A percentile compares a stretch with the other conserved stretches of the same genome.
These are phyloP conservation scores for Catostylus mosaicus DNA, from an alignment of 30 jellyfish, hydroid and myxozoan species.

Conservation along the genomic window DNA sequence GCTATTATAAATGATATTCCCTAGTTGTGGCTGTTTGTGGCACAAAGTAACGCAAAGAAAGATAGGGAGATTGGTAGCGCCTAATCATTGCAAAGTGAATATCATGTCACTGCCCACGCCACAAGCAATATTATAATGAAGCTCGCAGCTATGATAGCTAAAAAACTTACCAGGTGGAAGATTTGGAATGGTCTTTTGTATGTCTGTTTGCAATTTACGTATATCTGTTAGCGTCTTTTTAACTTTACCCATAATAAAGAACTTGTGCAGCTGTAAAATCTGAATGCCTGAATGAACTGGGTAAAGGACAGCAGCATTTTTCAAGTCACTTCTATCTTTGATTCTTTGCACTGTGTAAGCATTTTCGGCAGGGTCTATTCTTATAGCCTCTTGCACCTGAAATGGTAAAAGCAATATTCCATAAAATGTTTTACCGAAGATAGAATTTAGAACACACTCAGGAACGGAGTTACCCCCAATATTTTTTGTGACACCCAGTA, in stretches of 20 bases:
- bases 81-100: too few relatives aligned
- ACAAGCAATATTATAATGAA: too few relatives aligned
- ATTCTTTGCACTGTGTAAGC: slow-evolving; percentile 36
- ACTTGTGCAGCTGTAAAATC: slow-evolving; percentile 74
- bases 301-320: slow-evolving; percentile 63
- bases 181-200: slow-evolving; percentile 66
- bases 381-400: slow-evolving; percentile 43
- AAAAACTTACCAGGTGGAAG: slow-evolving; percentile 80
- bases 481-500: too few relatives aligned
- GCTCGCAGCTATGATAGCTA: too few relatives aligned
- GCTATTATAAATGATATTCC: too few relatives aligned
- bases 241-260: slow-evolving; percentile 47
- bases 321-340: slow-evolving; percentile 9
- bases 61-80: too few relatives aligned
- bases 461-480: too few relatives aligned
- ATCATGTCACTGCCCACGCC: too few relatives aligned
- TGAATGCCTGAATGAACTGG: slow-evolving; percentile 77
- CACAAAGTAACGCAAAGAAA: too few relatives aligned
- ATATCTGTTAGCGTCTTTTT: slow-evolving; percentile 62
- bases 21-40: too few relatives aligned
- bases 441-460: too few relatives aligned
- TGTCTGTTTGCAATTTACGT: slow-evolving; percentile 68
- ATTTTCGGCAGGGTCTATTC: slow-evolving; percentile 1
- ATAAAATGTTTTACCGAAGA: not conserved
- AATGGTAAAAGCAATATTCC: not conserved